These are phyloP conservation scores for Noctuana brunneofusca DNA, from an alignment of 2,888 invertebrate genomes.

Conservation along the genomic window DNA sequence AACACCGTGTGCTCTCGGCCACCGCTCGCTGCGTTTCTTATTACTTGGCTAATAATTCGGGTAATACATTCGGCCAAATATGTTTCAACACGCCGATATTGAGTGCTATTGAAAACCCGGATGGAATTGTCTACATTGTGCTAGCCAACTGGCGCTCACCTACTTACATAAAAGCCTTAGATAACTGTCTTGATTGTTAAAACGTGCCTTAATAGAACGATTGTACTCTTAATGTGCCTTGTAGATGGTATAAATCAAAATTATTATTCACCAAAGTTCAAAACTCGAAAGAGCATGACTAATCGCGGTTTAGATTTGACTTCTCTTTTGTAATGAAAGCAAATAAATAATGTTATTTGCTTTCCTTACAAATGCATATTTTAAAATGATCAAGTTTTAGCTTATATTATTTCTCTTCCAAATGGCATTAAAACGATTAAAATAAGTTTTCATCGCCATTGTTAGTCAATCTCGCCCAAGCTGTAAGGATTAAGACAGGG, in stretches of 20 bases:
- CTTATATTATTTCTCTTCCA: conserved; percentile 13
- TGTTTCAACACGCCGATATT: conserved; percentile 30
- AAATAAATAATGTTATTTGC: conserved; percentile 3
- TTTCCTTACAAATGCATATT: conserved; percentile 1
- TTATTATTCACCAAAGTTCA: not conserved
- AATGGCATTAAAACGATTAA: conserved; percentile 28
- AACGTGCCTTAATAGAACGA: conserved; percentile 15
- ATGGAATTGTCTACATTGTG: conserved; percentile 29
- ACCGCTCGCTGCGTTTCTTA: conserved; percentile 69
- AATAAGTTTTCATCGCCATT: conserved; percentile 33
- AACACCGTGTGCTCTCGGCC: conserved; percentile 61
- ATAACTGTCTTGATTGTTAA: conserved; percentile 25
- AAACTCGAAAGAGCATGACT: conserved; percentile 3
- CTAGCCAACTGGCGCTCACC: conserved; percentile 27
- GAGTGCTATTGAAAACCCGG: conserved; percentile 27
- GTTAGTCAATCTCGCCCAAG: conserved; percentile 34
- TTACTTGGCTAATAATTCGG: conserved; percentile 70
- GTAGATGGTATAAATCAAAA: conserved; percentile 6
- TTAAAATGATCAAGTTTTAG: conserved; percentile 2
- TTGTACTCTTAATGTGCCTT: conserved; percentile 2
- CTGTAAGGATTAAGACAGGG: conserved; percentile 33
- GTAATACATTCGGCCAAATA: conserved; percentile 48
- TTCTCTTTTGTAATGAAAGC: not conserved
- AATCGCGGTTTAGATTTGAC: not conserved
- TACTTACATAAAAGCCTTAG: conserved; percentile 26